A percentile compares a stretch with the other conserved stretches of the same genome.
Evolutionary conservation across 2,113 vertebrate genomes (phyloP).

Genomic region (Colius striatus): DNA sequence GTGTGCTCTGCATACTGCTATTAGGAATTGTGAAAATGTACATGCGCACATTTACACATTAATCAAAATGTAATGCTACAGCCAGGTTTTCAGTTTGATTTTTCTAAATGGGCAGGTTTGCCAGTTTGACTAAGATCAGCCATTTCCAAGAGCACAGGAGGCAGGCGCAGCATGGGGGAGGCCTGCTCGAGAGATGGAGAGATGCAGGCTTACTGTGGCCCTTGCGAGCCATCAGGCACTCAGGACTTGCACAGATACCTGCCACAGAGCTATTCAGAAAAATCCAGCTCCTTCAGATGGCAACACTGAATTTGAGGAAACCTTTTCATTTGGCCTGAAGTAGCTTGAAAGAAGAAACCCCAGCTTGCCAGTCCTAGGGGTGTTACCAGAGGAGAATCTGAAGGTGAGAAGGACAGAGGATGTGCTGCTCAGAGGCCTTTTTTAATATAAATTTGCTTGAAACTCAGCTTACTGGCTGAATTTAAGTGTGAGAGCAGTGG

Average conservation of each 20-base stretch:
- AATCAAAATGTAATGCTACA: neutral
- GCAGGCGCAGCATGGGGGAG: neutral
- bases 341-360: neutral
- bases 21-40: neutral
- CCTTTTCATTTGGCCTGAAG: neutral
- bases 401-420: neutral
- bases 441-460: neutral
- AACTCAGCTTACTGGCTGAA: neutral
- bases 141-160: neutral
- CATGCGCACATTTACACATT: accelerated
- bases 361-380: neutral
- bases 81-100: neutral
- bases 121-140: neutral
- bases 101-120: neutral
- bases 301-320: neutral
- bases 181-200: neutral
- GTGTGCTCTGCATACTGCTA: neutral
- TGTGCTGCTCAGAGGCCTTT: neutral
- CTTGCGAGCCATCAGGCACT: neutral
- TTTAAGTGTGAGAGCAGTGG: neutral
- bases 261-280: neutral
- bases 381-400: neutral
- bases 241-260: neutral
- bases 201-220: neutral
- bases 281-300: neutral